Conservation (phyloP, 2,888 invertebrate genomes). For the Geotrupes spiniger region DNA sequence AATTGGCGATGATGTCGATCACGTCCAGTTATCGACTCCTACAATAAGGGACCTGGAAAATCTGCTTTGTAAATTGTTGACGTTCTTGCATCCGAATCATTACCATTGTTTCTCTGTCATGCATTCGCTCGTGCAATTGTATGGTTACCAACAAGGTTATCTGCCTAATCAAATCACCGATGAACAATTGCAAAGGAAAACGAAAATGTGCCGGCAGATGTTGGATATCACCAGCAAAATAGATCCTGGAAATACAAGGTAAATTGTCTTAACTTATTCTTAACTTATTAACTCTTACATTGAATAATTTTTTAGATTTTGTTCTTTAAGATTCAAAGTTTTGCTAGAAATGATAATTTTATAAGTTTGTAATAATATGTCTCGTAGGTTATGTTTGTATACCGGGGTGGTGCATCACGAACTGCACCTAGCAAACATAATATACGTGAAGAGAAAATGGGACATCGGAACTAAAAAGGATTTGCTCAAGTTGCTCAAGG, state of each 20-base stretch:
- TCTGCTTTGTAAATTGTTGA: conserved; percentile 65
- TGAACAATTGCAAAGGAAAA: conserved; percentile 63
- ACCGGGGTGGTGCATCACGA: conserved; percentile 76
- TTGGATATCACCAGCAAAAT: conserved; percentile 61
- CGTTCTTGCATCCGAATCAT: conserved; percentile 79
- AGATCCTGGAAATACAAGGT: conserved; percentile 71
- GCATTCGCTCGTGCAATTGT: conserved; percentile 78
- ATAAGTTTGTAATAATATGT: too few relatives aligned
- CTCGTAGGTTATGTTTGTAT: conserved; percentile 68
- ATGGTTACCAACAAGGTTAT: conserved; percentile 67
- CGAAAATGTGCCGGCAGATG: conserved; percentile 65
- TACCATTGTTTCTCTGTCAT: conserved; percentile 79
- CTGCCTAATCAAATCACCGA: conserved; percentile 55
- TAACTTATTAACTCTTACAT: too few relatives aligned
- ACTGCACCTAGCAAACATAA: conserved; percentile 58
- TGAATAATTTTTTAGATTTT: too few relatives aligned
- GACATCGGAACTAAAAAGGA: conserved; percentile 49
- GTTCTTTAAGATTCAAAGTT: too few relatives aligned
- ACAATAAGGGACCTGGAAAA: conserved; percentile 61
- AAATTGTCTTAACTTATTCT: conserved; percentile 6
- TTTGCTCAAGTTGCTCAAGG: conserved; percentile 48
- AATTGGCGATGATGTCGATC: conserved; percentile 75
- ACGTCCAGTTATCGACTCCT: conserved; percentile 60
- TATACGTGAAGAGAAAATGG: conserved; percentile 51
- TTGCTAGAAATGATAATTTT: background rate